phyloP scores from a whole-genome alignment of 2,797 vertebrate species.

The Aselliscus stoliczkanus region DNA sequence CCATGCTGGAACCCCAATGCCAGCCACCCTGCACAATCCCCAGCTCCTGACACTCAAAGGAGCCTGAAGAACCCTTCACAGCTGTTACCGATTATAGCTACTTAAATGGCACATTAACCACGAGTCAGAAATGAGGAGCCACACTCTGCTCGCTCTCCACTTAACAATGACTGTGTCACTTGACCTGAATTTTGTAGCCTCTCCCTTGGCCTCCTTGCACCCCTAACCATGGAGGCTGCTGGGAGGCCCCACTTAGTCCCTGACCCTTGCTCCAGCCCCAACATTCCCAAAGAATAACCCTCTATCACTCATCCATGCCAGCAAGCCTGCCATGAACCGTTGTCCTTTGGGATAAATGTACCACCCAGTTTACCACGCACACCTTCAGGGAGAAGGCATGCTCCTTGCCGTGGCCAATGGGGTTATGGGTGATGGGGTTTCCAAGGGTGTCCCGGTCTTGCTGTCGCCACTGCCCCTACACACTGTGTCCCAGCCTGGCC shows the following conservation, averaged over 20 bases:
- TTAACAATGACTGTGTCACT: slow-evolving; percentile 77
- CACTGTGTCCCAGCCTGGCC: not conserved
- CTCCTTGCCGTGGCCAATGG: not conserved
- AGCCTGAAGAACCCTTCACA: slow-evolving; percentile 71
- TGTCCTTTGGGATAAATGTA: not conserved
- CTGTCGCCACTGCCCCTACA: not conserved
- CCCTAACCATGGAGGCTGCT: not conserved
- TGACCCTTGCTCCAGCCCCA: too few species aligned
- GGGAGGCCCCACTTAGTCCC: not conserved
- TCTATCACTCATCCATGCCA: accelerated
- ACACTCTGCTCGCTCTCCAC: slow-evolving; percentile 65
- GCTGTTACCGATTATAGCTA: slow-evolving; percentile 78
- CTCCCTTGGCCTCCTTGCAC: not conserved
- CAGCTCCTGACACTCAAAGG: not conserved
- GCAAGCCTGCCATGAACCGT: accelerated
- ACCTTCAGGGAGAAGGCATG: accelerated
- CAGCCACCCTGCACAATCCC: accelerated
- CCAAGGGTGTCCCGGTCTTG: accelerated
- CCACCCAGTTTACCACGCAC: too few species aligned
- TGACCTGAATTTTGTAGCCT: slow-evolving; percentile 70
- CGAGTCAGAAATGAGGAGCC: slow-evolving; percentile 74
- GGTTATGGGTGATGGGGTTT: not conserved
- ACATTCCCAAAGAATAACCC: not conserved
- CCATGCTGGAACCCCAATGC: not conserved
- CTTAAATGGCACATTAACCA: slow-evolving; percentile 80